These are phyloP conservation scores for Coreoperca whiteheadi DNA, from an alignment of 2,113 vertebrate genomes.

Conservation along the genomic window DNA sequence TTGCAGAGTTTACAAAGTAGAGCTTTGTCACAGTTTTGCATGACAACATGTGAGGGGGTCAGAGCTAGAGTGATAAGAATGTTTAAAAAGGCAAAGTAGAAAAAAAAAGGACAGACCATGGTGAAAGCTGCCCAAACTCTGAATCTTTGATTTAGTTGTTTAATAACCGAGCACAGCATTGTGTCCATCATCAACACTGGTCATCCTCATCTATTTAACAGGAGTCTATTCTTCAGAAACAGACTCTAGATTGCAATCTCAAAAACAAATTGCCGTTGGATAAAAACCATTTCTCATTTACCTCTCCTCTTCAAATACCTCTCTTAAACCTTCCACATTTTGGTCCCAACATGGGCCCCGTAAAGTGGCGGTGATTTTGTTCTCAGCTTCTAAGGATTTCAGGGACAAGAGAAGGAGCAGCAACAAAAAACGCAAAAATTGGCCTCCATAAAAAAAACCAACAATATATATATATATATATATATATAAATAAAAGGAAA, in stretches of 20 bases:
- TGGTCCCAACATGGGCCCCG: conserved; percentile 9
- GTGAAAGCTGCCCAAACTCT: neutral
- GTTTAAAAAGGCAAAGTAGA: too few species aligned
- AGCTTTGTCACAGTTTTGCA: neutral
- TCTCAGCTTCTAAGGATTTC: neutral
- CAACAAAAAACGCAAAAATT: neutral
- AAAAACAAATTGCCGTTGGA: neutral
- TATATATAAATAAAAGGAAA: too few species aligned
- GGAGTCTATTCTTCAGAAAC: neutral
- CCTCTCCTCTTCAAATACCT: neutral
- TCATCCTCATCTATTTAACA: neutral
- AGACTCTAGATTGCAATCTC: neutral
- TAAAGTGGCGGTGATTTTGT: conserved; percentile 16
- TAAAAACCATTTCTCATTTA: neutral
- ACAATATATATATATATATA: too few species aligned
- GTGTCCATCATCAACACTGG: neutral
- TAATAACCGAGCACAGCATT: neutral
- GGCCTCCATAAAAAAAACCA: neutral
- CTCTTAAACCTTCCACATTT: conserved; percentile 6
- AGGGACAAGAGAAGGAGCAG: neutral
- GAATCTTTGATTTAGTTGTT: neutral
- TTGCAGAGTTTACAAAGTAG: neutral
- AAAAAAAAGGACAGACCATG: neutral
- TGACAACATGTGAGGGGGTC: neutral
- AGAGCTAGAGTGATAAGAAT: neutral